Percentiles rank a stretch among this genome's conserved stretches.
These are phyloP conservation scores for Pituophis catenifer DNA, from an alignment of 2,113 vertebrate genomes.

Conservation along the genomic window DNA sequence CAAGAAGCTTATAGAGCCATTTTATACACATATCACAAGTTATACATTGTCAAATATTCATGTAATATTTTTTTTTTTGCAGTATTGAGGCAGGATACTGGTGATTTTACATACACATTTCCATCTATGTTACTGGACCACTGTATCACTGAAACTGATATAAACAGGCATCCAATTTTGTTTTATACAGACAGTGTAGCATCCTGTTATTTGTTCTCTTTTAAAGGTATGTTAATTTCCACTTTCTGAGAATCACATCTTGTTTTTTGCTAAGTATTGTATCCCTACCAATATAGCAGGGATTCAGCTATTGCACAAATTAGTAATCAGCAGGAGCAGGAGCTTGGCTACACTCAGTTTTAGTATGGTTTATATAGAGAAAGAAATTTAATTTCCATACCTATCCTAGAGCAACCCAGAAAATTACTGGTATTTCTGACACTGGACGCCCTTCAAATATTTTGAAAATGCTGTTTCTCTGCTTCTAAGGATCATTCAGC, in stretches of 20 bases:
- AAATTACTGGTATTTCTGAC: constrained; percentile 23
- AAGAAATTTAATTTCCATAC: constrained; percentile 29
- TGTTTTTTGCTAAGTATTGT: constrained; percentile 27
- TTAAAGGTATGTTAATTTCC: constrained; percentile 1
- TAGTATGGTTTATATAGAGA: neutral
- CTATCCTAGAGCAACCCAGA: neutral
- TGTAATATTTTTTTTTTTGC: neutral
- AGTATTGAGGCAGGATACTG: neutral
- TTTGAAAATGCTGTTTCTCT: constrained; percentile 3
- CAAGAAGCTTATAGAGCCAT: neutral
- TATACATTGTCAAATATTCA: neutral
- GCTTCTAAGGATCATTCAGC: neutral
- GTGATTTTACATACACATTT: neutral
- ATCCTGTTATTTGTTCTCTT: neutral
- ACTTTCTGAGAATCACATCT: neutral
- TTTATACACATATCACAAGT: neutral
- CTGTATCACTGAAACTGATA: neutral
- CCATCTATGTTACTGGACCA: neutral
- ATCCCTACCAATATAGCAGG: neutral
- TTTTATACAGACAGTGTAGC: constrained; percentile 32
- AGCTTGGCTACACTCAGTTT: constrained; percentile 31
- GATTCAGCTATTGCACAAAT: constrained; percentile 27
- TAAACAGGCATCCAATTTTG: constrained; percentile 19
- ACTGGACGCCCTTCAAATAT: neutral
- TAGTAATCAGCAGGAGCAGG: neutral